Base-by-base conservation (phyloP, 2,888 invertebrate species). In the Leucania comma region DNA sequence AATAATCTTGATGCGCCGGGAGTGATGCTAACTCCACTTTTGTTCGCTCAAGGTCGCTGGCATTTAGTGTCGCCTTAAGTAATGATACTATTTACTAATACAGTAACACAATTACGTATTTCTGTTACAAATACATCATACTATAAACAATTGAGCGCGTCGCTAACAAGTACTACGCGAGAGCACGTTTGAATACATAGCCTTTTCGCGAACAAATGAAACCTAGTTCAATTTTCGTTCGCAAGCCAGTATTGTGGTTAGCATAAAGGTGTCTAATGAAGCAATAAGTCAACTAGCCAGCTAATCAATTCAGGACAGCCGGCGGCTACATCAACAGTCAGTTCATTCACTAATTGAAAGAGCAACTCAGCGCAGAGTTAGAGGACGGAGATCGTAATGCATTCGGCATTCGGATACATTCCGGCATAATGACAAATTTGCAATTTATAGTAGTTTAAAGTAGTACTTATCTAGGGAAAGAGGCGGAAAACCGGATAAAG, bases 201-300 rank as follows among this genome's bases (percentile, higher is more conserved):
- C 2, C 46, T n/a, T 48, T n/a, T n/a, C 9, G 9, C 1, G n/a
- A 48, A 48, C 46, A 48, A 48, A 48, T 48, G 1, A 48, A 48
- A 48, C 46, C 46, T 32, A 24, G 12, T 26, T 8, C 3, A 32
- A 53, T 62, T 50, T 22, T 26, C 59, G 8, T 53, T 42, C 24
- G 51, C 29, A 20, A 22, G 6, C 38, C 42, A 2, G 50, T 42
- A 56, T 32, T 71, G 48, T 24, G 58, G 14, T 10, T 24, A 14
- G 32, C 22, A 71, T 58, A 61, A 65, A 75, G 65, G 38, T 32
- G 26, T 9, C 32, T 75, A 76, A 80, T 80, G 76, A 80, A 70
- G 64, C 73, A 66, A 73, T 64, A 22, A 63, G 56, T 24, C 53
- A 59, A 60, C 26, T 10, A 67, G 53, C 32, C 50, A 50, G 58